Conservation (phyloP, 2,888 invertebrate genomes). For the Anthoptus insignis region DNA sequence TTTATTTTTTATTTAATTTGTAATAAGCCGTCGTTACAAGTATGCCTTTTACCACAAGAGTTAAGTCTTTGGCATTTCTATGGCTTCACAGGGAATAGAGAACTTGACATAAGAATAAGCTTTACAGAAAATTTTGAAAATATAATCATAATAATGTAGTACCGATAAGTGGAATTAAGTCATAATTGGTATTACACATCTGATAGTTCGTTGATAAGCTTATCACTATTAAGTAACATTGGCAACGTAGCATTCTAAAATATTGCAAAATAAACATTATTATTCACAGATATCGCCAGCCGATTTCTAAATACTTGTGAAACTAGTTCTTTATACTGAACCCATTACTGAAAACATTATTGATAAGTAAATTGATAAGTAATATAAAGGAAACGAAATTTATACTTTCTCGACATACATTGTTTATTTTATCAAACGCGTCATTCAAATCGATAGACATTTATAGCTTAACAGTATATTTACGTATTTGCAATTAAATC, state of each 20-base stretch:
- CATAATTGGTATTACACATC: constrained; percentile 21
- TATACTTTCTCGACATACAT: not conserved
- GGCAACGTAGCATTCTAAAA: constrained; percentile 28
- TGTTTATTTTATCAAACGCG: not conserved
- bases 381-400: too few species aligned
- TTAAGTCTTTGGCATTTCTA: too few species aligned
- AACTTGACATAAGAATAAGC: too few species aligned
- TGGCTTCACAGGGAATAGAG: too few species aligned
- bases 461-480: not conserved
- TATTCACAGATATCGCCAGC: constrained; percentile 23
- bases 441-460: constrained; percentile 3
- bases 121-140: too few species aligned
- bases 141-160: too few species aligned
- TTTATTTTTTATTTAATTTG: too few species aligned
- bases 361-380: too few species aligned
- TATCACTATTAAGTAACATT: constrained; percentile 24
- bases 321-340: constrained; percentile 17
- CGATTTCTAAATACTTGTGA: constrained; percentile 23
- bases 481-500: too few species aligned
- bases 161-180: constrained; percentile 11
- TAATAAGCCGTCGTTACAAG: too few species aligned
- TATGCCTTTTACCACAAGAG: too few species aligned
- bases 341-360: constrained; percentile 18
- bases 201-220: constrained; percentile 26
- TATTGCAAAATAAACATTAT: constrained; percentile 29